Conservation (phyloP, 92 coral and sea anemone species). For the Porites divaricata region DNA sequence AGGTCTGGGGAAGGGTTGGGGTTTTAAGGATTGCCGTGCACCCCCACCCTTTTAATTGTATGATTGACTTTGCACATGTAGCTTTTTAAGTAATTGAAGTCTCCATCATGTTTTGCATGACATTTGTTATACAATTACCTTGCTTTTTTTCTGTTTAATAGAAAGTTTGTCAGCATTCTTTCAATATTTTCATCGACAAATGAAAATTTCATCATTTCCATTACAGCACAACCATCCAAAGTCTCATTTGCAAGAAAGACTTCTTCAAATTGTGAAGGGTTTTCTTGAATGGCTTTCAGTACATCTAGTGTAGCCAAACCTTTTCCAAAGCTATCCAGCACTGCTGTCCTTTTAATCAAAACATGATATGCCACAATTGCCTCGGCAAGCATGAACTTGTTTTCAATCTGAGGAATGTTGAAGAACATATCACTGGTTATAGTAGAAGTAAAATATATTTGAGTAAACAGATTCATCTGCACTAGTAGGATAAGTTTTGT, state of each 20-base stretch:
- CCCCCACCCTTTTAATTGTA: slow-evolving; percentile 49
- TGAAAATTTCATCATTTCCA: slow-evolving; percentile 29
- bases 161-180: too few species aligned
- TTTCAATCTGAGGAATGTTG: slow-evolving; percentile 24
- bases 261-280: slow-evolving; percentile 49
- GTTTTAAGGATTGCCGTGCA: background rate
- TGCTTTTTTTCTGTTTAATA: slow-evolving; percentile 7
- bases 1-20: too few species aligned
- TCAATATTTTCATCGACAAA: too few species aligned
- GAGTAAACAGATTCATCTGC: too few species aligned
- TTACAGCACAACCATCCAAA: slow-evolving; percentile 14
- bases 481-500: too few species aligned
- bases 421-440: slow-evolving; percentile 6
- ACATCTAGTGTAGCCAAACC: too few species aligned
- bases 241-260: too few species aligned
- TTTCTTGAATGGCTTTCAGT: too few species aligned
- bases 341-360: slow-evolving; percentile 39
- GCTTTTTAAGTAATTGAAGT: slow-evolving; percentile 14
- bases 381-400: slow-evolving; percentile 25
- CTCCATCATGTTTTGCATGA: slow-evolving; percentile 4
- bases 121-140: slow-evolving; percentile 12
- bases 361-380: slow-evolving; percentile 49
- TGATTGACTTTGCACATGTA: slow-evolving; percentile 2
- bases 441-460: background rate
- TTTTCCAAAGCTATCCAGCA: slow-evolving; percentile 38